Conservation (phyloP, 2,113 vertebrate species). For the Sitta europaea region DNA sequence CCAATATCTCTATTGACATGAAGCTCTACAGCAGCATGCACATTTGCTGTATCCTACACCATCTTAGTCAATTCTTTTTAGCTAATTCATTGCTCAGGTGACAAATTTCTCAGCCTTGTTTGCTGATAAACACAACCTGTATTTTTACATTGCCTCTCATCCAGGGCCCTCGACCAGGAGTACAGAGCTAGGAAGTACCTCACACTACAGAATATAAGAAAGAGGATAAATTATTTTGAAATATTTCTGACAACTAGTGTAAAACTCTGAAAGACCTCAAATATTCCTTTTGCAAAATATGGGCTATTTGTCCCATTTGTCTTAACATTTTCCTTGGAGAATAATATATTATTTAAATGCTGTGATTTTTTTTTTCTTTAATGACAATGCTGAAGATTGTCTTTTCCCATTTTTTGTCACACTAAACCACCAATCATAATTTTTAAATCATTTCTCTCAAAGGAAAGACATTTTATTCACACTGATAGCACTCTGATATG, state of each 20-base stretch:
- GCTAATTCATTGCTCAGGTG: neutral
- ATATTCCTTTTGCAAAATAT: neutral
- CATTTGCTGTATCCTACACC: neutral
- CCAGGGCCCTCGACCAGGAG: neutral
- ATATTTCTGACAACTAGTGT: neutral
- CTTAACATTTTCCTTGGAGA: neutral
- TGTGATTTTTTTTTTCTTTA: neutral
- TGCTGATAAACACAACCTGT: neutral
- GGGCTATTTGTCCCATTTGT: neutral
- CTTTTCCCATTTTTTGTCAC: neutral
- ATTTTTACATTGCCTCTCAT: neutral
- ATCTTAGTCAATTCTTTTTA: neutral
- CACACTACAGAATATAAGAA: neutral
- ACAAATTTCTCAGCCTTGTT: neutral
- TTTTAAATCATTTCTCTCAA: neutral
- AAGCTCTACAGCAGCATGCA: neutral
- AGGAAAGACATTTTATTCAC: neutral
- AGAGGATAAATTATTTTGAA: neutral
- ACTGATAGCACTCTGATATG: neutral
- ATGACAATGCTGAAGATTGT: neutral
- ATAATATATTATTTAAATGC: neutral
- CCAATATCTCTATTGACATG: neutral
- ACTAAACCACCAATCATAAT: neutral
- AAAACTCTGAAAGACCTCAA: neutral
- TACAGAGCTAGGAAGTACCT: neutral